A percentile compares a stretch with the other conserved stretches of the same genome.
phyloP scores from a whole-genome alignment of 2,888 invertebrate species.

The Slavum lentiscoides region DNA sequence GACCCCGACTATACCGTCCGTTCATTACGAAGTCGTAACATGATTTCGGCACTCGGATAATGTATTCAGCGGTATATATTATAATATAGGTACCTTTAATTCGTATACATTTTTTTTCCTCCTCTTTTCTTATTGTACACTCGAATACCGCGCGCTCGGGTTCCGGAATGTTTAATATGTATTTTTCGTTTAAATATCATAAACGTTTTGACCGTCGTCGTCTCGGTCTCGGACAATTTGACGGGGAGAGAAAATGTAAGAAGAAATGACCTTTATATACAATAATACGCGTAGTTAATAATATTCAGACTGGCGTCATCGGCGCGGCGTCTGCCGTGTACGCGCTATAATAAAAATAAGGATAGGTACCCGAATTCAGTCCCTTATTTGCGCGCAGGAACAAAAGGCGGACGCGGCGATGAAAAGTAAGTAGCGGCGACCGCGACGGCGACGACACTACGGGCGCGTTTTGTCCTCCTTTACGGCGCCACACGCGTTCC shows the following conservation, averaged over 20 bases:
- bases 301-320: no score
- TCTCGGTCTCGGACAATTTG: not conserved
- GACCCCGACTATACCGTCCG: not conserved
- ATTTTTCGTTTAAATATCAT: not conserved
- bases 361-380: no score
- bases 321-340: no score
- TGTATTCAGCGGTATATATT: no score
- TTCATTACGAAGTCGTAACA: conserved; percentile 44
- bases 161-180: conserved; percentile 17
- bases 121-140: not conserved
- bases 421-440: no score
- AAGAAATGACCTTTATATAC: not conserved
- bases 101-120: no score
- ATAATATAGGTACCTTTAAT: no score
- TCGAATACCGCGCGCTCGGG: not conserved
- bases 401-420: no score
- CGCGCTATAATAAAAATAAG: no score
- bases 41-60: not conserved
- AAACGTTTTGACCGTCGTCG: not conserved
- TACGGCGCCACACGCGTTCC: not conserved
- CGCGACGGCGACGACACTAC: no score
- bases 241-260: not conserved
- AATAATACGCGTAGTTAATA: not conserved
- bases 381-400: no score
- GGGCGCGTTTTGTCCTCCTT: no score